Evolutionary conservation across 2,113 vertebrate genomes (phyloP), one percentile per base, ranked within the genome.

Genomic region (Chrysemys picta): DNA sequence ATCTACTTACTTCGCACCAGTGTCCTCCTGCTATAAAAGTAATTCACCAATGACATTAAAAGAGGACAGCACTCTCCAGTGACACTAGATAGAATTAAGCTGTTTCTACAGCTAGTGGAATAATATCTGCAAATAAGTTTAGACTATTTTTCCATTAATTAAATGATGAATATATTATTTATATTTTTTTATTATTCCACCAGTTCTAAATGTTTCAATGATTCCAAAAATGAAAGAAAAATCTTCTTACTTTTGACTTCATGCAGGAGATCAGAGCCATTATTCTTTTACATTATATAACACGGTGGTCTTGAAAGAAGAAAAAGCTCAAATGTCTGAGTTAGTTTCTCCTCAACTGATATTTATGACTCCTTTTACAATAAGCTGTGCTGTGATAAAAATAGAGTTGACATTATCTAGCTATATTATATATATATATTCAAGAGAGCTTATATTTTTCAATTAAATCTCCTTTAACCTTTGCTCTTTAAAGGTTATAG

Each of bases 401-500:
- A 95, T 93, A 95, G 84, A 90, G 78, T 96, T 97, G 95, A 62
- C 90, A 88, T 90, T 81, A 83, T 89, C 47, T 82, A 65, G 27
- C 17, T 89, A 87, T 91, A 96, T 96, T 87, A 97, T 93, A 95
- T 95, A 95, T 95, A 72, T 90, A 96, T 89, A 93, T 87, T 90
- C 93, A 95, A 91, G 62, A 88, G 59, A 96, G 87, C 95, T 97
- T 97, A 78, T 96, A 94, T 97, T 97, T 98, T 95, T 80, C 89
- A 97, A 92, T 97, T 96, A 97, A 95, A 96, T 95, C 83, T 85
- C 96, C 90, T 92, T 97, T 94, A 97, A 97, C 89, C 88, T 96
- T 96, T 97, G 93, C 91, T 95, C 94, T 98, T 96, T 97, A 98
- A 98, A 97, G 94, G 94, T 97, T 96, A 98, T 59, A 93, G 84